These are phyloP conservation scores for Gastrophryne carolinensis DNA, from an alignment of 2,797 vertebrate genomes.

Conservation along the genomic window DNA sequence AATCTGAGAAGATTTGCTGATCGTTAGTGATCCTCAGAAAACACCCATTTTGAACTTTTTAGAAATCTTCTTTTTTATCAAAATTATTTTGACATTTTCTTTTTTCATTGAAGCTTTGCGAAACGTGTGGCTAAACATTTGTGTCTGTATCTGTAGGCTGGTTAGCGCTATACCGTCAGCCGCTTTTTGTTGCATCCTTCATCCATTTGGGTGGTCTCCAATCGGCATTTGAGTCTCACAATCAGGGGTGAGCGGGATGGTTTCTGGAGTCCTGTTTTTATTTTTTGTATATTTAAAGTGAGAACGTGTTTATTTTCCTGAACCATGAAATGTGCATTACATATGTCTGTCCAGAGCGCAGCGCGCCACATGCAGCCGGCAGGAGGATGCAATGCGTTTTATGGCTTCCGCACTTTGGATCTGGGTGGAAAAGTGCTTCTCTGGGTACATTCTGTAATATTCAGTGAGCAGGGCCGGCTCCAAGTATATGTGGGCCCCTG, in stretches of 20 bases:
- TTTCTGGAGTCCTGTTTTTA: constrained; percentile 2
- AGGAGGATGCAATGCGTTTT: background rate
- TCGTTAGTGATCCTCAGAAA: too few relatives aligned
- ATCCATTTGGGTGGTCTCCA: constrained; percentile 32
- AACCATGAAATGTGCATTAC: constrained; percentile 15
- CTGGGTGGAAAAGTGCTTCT: background rate
- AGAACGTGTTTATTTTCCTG: constrained; percentile 31
- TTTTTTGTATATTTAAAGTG: constrained; percentile 38
- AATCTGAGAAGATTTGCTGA: too few relatives aligned
- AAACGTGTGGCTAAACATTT: too few relatives aligned
- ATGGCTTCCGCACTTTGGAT: background rate
- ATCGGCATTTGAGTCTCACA: background rate
- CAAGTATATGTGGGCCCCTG: too few relatives aligned
- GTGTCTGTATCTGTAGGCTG: too few relatives aligned
- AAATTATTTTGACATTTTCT: too few relatives aligned
- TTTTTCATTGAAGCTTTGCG: too few relatives aligned
- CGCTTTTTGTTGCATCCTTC: background rate
- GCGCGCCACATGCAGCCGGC: background rate
- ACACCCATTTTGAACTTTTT: too few relatives aligned
- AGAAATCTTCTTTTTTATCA: too few relatives aligned
- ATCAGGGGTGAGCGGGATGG: background rate
- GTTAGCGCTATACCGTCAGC: background rate
- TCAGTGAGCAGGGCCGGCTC: too few relatives aligned
- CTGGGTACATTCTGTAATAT: background rate
- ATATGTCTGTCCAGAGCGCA: constrained; percentile 1